Evolutionary conservation across 2,113 vertebrate species (phyloP), one percentile per base, ranked within the genome.

Genomic region (Passer domesticus): DNA sequence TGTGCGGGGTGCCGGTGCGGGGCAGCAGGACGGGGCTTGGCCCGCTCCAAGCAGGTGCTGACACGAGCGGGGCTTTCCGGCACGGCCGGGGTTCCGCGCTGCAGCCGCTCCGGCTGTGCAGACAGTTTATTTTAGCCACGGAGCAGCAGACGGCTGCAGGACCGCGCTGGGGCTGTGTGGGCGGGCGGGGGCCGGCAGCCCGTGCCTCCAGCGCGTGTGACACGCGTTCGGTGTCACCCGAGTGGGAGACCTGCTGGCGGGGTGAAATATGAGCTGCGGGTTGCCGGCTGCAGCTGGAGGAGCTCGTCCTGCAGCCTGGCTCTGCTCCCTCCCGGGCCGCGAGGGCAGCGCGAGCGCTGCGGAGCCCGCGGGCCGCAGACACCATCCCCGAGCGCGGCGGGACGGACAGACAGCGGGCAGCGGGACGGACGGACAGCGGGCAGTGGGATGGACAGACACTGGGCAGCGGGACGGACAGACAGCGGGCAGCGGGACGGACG

Each of bases 141-240:
- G 69, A n/a, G 50, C 10, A 5, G 78, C 37, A 77, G 81, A 3
- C 77, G 69, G 87, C 78, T 0, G 11, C 60, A 28, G 74, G 46
- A 47, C 5, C 62, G 87, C 39, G 33, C 86, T 35, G 44, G 13
- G 74, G 74, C 85, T 55, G 83, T 23, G 86, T 92, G 88, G 89
- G 92, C 7, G 55, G 82, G 9, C 56, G 53, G 58, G 63, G 74
- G 70, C 87, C 16, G 15, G 8, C 76, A 55, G 90, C 76, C 76
- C 37, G 20, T 81, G 92, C 70, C 89, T 89, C 43, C 84, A 81
- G 95, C 4, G 64, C 39, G 62, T 94, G 92, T 70, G 95, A 96
- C 94, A 97, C 89, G 95, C 89, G 94, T 95, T 94, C 5, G 56
- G 91, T 97, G 96, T 97, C 96, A 96, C 91, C 86, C 56, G 59